A percentile compares a stretch with the other conserved stretches of the same genome.
Conservation (phyloP, 2,113 vertebrate species). For the Thamnaconus septentrionalis region DNA sequence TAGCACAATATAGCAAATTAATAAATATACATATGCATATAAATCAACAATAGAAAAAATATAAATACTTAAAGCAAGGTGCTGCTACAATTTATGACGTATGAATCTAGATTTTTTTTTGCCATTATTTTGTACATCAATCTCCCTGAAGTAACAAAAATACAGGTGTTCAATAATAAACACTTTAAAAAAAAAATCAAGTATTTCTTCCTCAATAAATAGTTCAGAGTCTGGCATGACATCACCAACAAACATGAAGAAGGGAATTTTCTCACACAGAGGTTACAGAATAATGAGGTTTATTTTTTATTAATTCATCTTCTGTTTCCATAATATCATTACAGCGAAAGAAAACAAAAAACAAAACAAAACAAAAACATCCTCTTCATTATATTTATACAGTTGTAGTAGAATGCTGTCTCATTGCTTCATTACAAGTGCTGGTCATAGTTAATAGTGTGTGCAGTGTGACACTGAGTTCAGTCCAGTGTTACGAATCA, state of each 20-base stretch:
- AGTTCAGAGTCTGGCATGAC: too few species aligned
- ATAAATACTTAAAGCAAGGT: too few species aligned
- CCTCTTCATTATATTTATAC: conserved; percentile 89
- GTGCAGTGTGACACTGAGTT: conserved; percentile 74
- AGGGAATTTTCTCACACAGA: conserved; percentile 2
- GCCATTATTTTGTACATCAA: too few species aligned
- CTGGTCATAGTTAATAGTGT: conserved; percentile 89
- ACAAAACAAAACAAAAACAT: conserved; percentile 93
- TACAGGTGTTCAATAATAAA: too few species aligned
- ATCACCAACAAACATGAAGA: not conserved
- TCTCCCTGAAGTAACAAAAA: too few species aligned
- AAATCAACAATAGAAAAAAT: too few species aligned
- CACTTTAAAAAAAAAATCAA: too few species aligned
- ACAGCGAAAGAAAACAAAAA: conserved; percentile 84
- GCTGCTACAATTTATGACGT: too few species aligned
- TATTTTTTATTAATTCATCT: conserved; percentile 89
- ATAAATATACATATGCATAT: too few species aligned
- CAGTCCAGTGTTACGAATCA: conserved; percentile 69
- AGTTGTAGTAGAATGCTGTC: conserved; percentile 92
- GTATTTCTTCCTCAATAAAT: too few species aligned
- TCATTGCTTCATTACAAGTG: conserved; percentile 97
- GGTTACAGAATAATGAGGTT: conserved; percentile 95
- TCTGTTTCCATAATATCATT: conserved; percentile 95
- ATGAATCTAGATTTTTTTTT: too few species aligned
- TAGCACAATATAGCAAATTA: too few species aligned